Evolutionary conservation across 2,888 invertebrate genomes (phyloP).

Genomic region (Pterobdella sp.): DNA sequence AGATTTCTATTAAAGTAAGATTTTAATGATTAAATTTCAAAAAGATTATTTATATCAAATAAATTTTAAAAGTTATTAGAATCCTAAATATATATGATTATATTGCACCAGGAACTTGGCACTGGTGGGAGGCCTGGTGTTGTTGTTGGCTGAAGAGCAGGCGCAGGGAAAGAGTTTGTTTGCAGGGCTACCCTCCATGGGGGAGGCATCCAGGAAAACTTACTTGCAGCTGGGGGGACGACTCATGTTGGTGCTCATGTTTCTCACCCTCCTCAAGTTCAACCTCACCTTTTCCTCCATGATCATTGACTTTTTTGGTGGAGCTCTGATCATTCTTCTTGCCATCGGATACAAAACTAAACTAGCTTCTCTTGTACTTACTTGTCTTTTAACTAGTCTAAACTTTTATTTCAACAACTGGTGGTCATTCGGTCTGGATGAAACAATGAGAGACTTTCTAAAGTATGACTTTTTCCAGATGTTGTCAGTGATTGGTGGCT

Average conservation of each 20-base stretch:
- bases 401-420: slow-evolving; percentile 97
- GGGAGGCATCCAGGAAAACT: slow-evolving; percentile 65
- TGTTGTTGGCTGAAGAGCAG: slow-evolving; percentile 87
- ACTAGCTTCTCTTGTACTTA: slow-evolving; percentile 86
- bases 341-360: slow-evolving; percentile 97
- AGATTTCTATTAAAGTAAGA: background rate
- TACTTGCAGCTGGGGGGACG: slow-evolving; percentile 91
- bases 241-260: slow-evolving; percentile 94
- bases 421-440: slow-evolving; percentile 91
- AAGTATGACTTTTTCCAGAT: slow-evolving; percentile 99
- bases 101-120: slow-evolving; percentile 71
- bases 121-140: slow-evolving; percentile 83
- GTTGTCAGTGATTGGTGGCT: slow-evolving; percentile 92
- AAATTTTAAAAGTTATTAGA: no score
- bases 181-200: slow-evolving; percentile 67
- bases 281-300: slow-evolving; percentile 79
- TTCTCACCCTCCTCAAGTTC: slow-evolving; percentile 85
- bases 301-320: slow-evolving; percentile 81
- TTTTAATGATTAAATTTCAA: background rate
- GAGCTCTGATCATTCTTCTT: slow-evolving; percentile 84
- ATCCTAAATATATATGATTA: background rate
- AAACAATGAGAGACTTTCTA: slow-evolving; percentile 92
- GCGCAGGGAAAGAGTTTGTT: slow-evolving; percentile 88
- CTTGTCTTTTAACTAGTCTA: slow-evolving; percentile 73
- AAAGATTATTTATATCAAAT: background rate